phyloP scores from a whole-genome alignment of 1,140 invertebrate species.

The Drosophila carrolli region DNA sequence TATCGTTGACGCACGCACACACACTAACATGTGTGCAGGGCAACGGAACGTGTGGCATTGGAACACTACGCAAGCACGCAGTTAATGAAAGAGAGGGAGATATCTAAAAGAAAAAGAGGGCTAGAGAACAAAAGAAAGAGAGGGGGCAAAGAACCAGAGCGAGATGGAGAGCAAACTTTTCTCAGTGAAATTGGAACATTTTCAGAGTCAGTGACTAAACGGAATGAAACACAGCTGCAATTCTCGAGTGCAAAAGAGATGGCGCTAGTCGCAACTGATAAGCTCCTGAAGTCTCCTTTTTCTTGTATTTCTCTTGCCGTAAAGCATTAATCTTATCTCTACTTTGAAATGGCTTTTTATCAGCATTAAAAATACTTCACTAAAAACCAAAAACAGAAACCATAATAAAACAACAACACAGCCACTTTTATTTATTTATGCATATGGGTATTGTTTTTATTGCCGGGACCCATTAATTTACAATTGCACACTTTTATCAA shows the following conservation, averaged over 20 bases:
- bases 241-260: slow-evolving; percentile 16
- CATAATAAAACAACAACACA: slow-evolving; percentile 9
- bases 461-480: slow-evolving; percentile 25
- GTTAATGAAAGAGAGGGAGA: slow-evolving; percentile 9
- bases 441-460: slow-evolving; percentile 11
- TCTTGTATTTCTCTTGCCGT: slow-evolving; percentile 5
- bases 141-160: slow-evolving; percentile 2
- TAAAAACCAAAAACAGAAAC: slow-evolving; percentile 2
- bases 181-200: slow-evolving; percentile 33
- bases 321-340: slow-evolving; percentile 33
- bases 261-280: slow-evolving; percentile 14
- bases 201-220: not conserved
- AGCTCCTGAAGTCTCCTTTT: slow-evolving; percentile 13
- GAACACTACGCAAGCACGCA: slow-evolving; percentile 20
- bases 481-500: slow-evolving; percentile 12
- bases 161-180: slow-evolving; percentile 21
- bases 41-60: slow-evolving; percentile 30
- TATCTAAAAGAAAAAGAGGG: too few species aligned
- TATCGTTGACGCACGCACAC: slow-evolving; percentile 43
- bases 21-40: not conserved
- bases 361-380: slow-evolving; percentile 11
- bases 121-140: not conserved
- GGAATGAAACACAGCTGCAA: slow-evolving; percentile 23
- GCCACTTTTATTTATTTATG: slow-evolving; percentile 31
- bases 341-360: slow-evolving; percentile 39